Base-by-base conservation (phyloP, 2,113 vertebrate genomes). In the Sturnus vulgaris region DNA sequence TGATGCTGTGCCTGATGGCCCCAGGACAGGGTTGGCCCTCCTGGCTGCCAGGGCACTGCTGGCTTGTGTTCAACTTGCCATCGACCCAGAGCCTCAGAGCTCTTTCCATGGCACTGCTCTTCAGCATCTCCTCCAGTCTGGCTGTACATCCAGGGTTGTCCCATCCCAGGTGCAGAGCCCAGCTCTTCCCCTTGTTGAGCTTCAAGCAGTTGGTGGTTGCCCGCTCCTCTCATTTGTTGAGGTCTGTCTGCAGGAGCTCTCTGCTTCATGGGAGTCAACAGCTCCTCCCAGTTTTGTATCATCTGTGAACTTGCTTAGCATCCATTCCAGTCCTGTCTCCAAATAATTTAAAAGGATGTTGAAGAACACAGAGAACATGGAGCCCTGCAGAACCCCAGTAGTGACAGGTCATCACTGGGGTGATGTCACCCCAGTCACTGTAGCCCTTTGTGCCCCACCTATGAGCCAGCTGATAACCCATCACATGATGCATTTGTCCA, bases 71-170 rank as follows among this genome's bases (percentile, higher is more conserved):
- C 49, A 39, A 4, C 40, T 47, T 3, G 3, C 3, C 28, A 33
- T 0, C 0, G 0, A 23, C 7, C 47, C 0, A 1, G 11, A 55
- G 2, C 9, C 23, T 3, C 19, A n/a, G n/a, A 4, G 4, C 11
- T 18, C 18, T 27, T 46, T 39, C 49, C 5, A 0, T 7, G 11
- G 40, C 6, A 1, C 13, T 63, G 16, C 81, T 53, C 0, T n/a
- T 12, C 69, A 65, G 30, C 7, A 1, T n/a, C 23, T 30, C 23
- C 0, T 21, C n/a, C 30, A 47, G 28, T 15, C 69, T 73, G 18
- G 33, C 3, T 13, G 4, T 12, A 7, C 39, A 55, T 5, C 14
- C 81, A 39, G 49, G 22, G 17, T 1, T 55, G 27, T 8, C 27
- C n/a, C 8, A 5, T 3, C 22, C 57, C 23, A 22, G 49, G 23